These are phyloP conservation scores for Porites australiensis DNA, from an alignment of 64 coral and sea anemone genomes.

Conservation along the genomic window DNA sequence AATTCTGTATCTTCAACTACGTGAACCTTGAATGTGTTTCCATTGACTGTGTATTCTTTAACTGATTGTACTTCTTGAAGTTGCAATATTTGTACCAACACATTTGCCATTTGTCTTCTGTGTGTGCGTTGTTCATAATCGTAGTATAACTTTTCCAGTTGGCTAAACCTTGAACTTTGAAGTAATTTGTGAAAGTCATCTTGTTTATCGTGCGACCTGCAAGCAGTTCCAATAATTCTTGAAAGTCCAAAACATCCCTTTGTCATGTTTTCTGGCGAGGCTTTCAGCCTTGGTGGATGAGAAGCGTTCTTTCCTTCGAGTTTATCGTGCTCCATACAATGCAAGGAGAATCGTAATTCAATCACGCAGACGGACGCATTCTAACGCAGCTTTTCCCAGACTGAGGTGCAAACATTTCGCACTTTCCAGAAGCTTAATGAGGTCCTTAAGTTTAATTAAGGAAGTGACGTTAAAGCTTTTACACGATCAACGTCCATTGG, in stretches of 20 bases:
- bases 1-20: constrained; percentile 38
- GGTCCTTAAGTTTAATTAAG: no score
- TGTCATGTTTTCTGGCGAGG: not conserved
- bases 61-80: constrained; percentile 14
- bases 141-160: constrained; percentile 50
- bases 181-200: constrained; percentile 16
- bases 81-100: constrained; percentile 11
- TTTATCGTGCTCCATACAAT: no score
- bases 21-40: constrained; percentile 23
- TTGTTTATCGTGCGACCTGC: not conserved
- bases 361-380: no score
- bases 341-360: no score
- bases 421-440: no score
- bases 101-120: constrained; percentile 13
- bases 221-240: not conserved
- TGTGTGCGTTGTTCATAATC: constrained; percentile 10
- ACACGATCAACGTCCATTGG: no score
- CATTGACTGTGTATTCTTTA: constrained; percentile 19
- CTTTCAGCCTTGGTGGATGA: not conserved
- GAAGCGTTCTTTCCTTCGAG: not conserved
- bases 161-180: constrained; percentile 40
- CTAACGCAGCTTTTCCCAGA: no score
- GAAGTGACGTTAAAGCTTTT: no score
- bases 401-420: no score
- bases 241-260: constrained; percentile 20